Percentiles rank a stretch among this genome's conserved stretches.
Evolutionary conservation across 2,113 vertebrate genomes (phyloP).

Genomic region (Alosa alosa): DNA sequence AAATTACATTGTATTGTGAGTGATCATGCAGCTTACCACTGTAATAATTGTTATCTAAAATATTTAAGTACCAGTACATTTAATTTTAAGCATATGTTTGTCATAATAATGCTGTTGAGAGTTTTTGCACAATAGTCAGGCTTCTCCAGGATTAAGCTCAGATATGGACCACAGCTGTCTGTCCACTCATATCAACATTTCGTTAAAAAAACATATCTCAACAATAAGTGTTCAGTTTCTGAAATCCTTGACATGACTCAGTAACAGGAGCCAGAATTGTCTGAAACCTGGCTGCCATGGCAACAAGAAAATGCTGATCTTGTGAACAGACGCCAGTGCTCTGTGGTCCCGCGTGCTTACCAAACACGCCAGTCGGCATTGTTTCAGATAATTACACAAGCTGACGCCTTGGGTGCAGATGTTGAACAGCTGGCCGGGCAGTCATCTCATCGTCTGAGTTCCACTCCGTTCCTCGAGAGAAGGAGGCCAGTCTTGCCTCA

Average conservation of each 20-base stretch:
- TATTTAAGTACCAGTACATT: not conserved
- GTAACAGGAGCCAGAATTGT: not conserved
- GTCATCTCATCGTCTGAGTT: not conserved
- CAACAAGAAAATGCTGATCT: not conserved
- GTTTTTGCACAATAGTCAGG: not conserved
- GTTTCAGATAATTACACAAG: conserved; percentile 9
- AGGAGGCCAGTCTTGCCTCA: not conserved
- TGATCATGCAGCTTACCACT: not conserved
- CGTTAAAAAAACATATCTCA: not conserved
- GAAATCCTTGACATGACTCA: not conserved
- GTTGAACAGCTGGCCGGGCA: not conserved
- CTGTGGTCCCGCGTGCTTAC: not conserved
- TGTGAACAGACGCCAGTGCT: not conserved
- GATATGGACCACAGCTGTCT: not conserved
- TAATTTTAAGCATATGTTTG: not conserved
- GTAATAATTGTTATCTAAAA: not conserved
- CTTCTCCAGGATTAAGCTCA: not conserved
- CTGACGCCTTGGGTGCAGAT: not conserved
- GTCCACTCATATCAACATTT: not conserved
- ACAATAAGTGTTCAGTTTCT: too few species aligned
- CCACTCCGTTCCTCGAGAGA: not conserved
- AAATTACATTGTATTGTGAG: not conserved
- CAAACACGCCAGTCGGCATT: not conserved
- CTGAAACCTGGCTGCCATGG: not conserved
- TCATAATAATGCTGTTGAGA: not conserved